Evolutionary conservation across 2,113 vertebrate genomes (phyloP).

Genomic region (western clawed frog (Xenopus tropicalis)): DNA sequence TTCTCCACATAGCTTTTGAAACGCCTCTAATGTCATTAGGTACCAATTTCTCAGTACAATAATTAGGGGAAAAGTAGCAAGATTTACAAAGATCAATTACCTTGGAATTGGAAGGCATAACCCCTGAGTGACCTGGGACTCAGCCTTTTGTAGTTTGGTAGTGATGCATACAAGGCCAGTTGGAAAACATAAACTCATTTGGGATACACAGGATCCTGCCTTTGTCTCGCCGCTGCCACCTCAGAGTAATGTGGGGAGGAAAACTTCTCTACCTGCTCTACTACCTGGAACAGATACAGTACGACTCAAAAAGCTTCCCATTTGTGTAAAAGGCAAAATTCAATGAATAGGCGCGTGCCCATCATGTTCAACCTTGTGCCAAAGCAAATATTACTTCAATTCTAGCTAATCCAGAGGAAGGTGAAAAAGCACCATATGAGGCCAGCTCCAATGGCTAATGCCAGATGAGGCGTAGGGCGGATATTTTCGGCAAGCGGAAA

Average conservation of each 20-base stretch:
- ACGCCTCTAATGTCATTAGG: conserved; percentile 29
- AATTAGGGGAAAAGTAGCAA: conserved; percentile 33
- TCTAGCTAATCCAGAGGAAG: too few species aligned
- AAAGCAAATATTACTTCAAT: too few species aligned
- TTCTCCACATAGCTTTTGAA: conserved; percentile 23
- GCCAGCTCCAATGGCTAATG: too few species aligned
- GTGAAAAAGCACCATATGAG: too few species aligned
- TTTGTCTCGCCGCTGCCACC: neutral
- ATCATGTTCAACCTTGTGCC: too few species aligned
- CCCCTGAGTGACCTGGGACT: conserved; percentile 30
- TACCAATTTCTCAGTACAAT: conserved; percentile 31
- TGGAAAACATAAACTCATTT: conserved; percentile 30
- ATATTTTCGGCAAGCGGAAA: too few species aligned
- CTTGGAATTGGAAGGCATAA: conserved; percentile 32
- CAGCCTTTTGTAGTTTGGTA: conserved; percentile 37
- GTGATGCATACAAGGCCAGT: conserved; percentile 30
- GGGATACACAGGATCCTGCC: conserved; percentile 17
- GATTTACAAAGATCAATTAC: conserved; percentile 35
- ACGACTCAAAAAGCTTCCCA: too few species aligned
- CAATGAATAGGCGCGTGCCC: too few species aligned
- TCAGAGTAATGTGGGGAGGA: neutral
- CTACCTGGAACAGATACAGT: neutral
- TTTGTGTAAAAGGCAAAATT: too few species aligned
- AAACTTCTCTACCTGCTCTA: neutral
- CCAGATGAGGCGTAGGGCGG: too few species aligned